Conservation (phyloP, 1,140 invertebrate species). For the Yoshiicerus persimilis region DNA sequence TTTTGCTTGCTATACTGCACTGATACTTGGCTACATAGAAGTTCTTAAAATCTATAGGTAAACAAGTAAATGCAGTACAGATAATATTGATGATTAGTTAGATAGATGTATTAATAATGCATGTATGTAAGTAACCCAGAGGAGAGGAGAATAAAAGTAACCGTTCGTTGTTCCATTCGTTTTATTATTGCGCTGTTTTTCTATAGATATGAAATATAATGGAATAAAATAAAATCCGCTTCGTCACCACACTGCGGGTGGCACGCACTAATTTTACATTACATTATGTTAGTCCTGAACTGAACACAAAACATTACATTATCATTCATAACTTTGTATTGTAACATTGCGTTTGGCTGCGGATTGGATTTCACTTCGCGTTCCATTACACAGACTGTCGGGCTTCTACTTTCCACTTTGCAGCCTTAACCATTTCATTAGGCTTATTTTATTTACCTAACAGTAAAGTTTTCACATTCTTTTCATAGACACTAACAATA, state of each 20-base stretch:
- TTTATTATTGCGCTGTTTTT: neutral
- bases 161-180: neutral
- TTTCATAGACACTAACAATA: neutral
- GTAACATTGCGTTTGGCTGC: neutral
- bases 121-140: too few relatives aligned
- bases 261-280: constrained; percentile 27
- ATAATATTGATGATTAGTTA: neutral
- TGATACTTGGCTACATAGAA: too few relatives aligned
- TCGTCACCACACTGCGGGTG: constrained; percentile 45
- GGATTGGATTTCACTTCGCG: neutral
- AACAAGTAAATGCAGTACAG: neutral
- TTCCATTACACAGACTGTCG: neutral
- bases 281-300: neutral
- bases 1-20: too few relatives aligned
- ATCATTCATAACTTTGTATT: constrained; percentile 14
- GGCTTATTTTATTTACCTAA: neutral
- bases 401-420: neutral
- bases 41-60: neutral
- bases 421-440: neutral
- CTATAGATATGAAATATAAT: neutral
- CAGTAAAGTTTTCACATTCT: neutral
- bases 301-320: constrained; percentile 20
- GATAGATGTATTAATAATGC: neutral
- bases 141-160: neutral
- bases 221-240: constrained; percentile 37